Conservation (phyloP, 2,113 vertebrate genomes). For the Synchiropus splendidus region DNA sequence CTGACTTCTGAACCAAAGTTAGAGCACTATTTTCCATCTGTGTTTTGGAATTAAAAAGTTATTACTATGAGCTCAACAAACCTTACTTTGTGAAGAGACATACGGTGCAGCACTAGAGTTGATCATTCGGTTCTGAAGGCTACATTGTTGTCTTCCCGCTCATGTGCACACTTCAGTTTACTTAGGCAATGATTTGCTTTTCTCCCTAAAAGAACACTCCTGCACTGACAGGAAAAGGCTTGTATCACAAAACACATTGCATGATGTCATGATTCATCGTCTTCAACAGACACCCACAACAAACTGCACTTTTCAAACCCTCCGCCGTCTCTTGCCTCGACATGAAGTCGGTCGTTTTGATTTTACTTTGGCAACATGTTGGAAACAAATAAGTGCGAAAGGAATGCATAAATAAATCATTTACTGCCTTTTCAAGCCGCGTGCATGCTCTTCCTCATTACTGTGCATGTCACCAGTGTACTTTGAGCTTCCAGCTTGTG, state of each 20-base stretch:
- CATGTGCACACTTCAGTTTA: constrained; percentile 30
- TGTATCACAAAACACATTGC: constrained; percentile 54
- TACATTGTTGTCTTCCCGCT: constrained; percentile 21
- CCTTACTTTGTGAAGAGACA: no score
- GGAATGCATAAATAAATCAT: constrained; percentile 60
- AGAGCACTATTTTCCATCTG: no score
- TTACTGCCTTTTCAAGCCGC: constrained; percentile 34
- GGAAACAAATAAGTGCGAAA: constrained; percentile 54
- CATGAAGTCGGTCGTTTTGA: constrained; percentile 47
- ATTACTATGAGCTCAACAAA: no score
- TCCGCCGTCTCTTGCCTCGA: constrained; percentile 36
- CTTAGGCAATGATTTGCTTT: constrained; percentile 41
- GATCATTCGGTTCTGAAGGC: constrained; percentile 11
- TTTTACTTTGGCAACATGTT: constrained; percentile 43
- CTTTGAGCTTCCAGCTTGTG: constrained; percentile 46
- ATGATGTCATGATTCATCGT: constrained; percentile 54
- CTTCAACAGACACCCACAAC: constrained; percentile 52
- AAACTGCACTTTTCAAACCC: constrained; percentile 49
- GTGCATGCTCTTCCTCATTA: constrained; percentile 45
- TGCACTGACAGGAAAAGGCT: constrained; percentile 46
- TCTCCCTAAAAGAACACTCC: constrained; percentile 32
- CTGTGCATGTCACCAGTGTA: constrained; percentile 40
- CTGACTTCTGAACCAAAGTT: no score
- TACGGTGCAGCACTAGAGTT: no score
- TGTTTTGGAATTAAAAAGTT: no score